phyloP scores from a whole-genome alignment of 92 coral and sea anemone genomes.

The Heliopora coerulea region DNA sequence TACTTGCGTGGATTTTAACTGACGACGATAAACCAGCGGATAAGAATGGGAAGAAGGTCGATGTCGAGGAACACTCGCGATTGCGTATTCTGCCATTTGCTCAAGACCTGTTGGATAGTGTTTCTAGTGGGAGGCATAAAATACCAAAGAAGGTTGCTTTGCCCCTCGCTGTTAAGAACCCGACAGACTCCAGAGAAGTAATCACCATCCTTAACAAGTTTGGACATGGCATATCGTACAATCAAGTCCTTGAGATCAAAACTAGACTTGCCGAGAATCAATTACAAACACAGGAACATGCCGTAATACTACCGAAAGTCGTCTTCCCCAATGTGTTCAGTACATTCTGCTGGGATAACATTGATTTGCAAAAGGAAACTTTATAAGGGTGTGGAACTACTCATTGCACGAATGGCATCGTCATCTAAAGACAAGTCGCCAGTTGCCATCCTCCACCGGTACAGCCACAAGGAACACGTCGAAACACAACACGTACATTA shows the following conservation, averaged over 20 bases:
- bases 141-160: slow-evolving; percentile 65
- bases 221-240: slow-evolving; percentile 42
- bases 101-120: slow-evolving; percentile 61
- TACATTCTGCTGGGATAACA: neutral
- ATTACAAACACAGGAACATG: too few species aligned
- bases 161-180: slow-evolving; percentile 61
- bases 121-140: slow-evolving; percentile 57
- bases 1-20: slow-evolving; percentile 62
- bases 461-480: slow-evolving; percentile 51
- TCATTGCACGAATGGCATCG: slow-evolving; percentile 41
- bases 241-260: slow-evolving; percentile 58
- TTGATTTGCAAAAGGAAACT: too few species aligned
- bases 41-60: slow-evolving; percentile 44
- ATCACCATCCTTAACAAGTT: too few species aligned
- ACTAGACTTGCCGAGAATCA: slow-evolving; percentile 56
- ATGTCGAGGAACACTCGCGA: slow-evolving; percentile 34
- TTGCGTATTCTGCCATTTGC: slow-evolving; percentile 49
- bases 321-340: neutral
- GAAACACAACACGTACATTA: slow-evolving; percentile 40
- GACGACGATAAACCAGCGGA: slow-evolving; percentile 30
- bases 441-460: slow-evolving; percentile 61
- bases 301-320: too few species aligned
- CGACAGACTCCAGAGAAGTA: slow-evolving; percentile 50
- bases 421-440: neutral
- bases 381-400: slow-evolving; percentile 60